Evolutionary conservation across 2,113 vertebrate species (phyloP), one percentile per base, ranked within the genome.

Genomic region (Campylomormyrus numenius): DNA sequence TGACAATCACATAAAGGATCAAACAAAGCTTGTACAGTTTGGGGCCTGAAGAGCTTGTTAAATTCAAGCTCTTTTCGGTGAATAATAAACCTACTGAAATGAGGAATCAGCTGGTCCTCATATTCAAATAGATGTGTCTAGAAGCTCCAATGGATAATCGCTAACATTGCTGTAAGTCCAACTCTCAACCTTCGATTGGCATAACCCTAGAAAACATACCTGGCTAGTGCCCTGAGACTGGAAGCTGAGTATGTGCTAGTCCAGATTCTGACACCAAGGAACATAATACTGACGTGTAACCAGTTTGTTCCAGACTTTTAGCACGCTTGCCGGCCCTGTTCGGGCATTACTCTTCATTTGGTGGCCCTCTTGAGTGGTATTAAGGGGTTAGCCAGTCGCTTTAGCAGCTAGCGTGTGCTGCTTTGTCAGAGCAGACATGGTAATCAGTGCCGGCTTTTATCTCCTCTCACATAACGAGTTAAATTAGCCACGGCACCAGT

Each of bases 351-450:
- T 88, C 19, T 52, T 13, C 49, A 31, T 31, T 87, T 39, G 35
- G 27, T 21, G 17, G 42, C n/a, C 58, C 58, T 58, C 58, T 49
- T 15, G 66, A 88, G 88, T 48, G 56, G 13, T 46, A 74, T 88
- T 88, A 88, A 48, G 45, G 31, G 58, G 62, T 49, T 62, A 70
- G 52, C 58, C 58, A 13, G 56, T 48, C 5, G 24, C 88, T 42
- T 88, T 46, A 74, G 49, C 50, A 31, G 24, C 46, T 31, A 84
- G 49, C 49, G 21, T 13, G 74, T 17, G 9, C 50, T 42, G 88
- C 74, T 83, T 89, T 83, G 74, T 89, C 74, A 89, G 42, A 77
- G 49, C 74, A 46, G 48, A 84, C 88, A 84, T 89, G 88, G 74
- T 89, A 49, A 89, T 83, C 50, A 50, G 48, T 11, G 35, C 50